phyloP scores from a whole-genome alignment of 2,888 invertebrate species.

The Zygaena filipendulae region DNA sequence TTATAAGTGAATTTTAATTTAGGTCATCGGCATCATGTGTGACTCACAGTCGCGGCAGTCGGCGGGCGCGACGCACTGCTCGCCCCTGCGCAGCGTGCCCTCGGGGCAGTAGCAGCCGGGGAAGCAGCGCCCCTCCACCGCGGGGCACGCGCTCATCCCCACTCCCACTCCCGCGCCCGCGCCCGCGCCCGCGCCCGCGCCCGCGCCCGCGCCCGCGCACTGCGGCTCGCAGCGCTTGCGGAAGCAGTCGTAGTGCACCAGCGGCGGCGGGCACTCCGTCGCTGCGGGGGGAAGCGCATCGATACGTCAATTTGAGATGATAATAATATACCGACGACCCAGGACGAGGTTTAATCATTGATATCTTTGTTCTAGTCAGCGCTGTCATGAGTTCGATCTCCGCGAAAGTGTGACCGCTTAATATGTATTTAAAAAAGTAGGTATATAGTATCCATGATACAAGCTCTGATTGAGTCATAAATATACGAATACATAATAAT shows the following conservation, averaged over 20 bases:
- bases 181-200: conserved; percentile 31
- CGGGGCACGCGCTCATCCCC: conserved; percentile 66
- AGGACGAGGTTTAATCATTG: neutral
- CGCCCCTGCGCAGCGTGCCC: conserved; percentile 72
- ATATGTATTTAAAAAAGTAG: no score
- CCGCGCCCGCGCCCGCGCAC: conserved; percentile 67
- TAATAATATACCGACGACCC: neutral
- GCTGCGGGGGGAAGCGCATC: conserved; percentile 48
- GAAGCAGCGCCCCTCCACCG: conserved; percentile 75
- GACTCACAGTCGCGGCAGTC: conserved; percentile 81
- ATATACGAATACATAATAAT: no score
- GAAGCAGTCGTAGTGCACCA: conserved; percentile 87
- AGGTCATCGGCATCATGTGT: no score
- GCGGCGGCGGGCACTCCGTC: conserved; percentile 76
- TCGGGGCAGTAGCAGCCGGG: conserved; percentile 89
- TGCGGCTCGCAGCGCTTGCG: conserved; percentile 81
- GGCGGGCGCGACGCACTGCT: conserved; percentile 74
- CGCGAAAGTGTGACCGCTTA: no score
- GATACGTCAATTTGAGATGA: conserved; percentile 1
- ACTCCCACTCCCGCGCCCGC: conserved; percentile 36
- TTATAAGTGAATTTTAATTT: no score
- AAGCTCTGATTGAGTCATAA: no score
- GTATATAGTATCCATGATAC: no score
- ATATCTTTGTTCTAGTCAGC: no score
- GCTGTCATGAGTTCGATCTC: no score